These are phyloP conservation scores for Pseudachorutes palmiensis DNA, from an alignment of 1,140 invertebrate species.

Conservation along the genomic window DNA sequence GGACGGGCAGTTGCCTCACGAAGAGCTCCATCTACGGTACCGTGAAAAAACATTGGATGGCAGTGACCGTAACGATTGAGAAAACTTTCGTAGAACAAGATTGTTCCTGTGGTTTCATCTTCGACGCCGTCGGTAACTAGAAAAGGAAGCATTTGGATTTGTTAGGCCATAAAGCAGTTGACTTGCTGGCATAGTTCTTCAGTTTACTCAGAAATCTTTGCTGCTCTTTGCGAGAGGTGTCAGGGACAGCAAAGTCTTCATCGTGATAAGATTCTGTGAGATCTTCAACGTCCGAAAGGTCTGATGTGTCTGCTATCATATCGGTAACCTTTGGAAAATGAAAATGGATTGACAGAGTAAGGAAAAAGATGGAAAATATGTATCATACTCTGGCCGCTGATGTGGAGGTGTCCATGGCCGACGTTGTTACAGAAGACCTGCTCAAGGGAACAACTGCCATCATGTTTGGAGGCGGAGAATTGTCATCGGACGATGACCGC, in stretches of 20 bases:
- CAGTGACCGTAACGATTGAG: conserved; percentile 67
- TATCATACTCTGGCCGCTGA: too few species aligned
- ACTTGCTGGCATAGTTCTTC: not conserved
- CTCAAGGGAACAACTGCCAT: too few species aligned
- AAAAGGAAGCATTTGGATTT: conserved; percentile 22
- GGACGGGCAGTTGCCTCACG: conserved; percentile 75
- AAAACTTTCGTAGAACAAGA: conserved; percentile 79
- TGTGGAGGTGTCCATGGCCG: not conserved
- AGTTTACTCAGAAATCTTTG: conserved; percentile 30
- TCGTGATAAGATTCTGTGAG: conserved; percentile 35
- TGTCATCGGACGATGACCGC: too few species aligned
- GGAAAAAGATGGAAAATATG: too few species aligned
- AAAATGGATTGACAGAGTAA: too few species aligned
- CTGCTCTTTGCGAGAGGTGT: conserved; percentile 17
- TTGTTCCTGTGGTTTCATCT: conserved; percentile 74
- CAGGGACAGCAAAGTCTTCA: conserved; percentile 32
- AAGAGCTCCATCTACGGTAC: conserved; percentile 78
- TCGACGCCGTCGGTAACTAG: conserved; percentile 76
- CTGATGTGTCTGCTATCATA: conserved; percentile 24
- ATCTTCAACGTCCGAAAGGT: conserved; percentile 36
- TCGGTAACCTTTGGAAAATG: conserved; percentile 9
- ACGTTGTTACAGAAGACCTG: too few species aligned
- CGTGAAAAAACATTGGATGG: conserved; percentile 82
- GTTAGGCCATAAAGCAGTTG: conserved; percentile 9
- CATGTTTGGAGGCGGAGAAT: too few species aligned